A percentile compares a stretch with the other conserved stretches of the same genome.
phyloP scores from a whole-genome alignment of 2,888 invertebrate species.

The Ypsolopha sequella region DNA sequence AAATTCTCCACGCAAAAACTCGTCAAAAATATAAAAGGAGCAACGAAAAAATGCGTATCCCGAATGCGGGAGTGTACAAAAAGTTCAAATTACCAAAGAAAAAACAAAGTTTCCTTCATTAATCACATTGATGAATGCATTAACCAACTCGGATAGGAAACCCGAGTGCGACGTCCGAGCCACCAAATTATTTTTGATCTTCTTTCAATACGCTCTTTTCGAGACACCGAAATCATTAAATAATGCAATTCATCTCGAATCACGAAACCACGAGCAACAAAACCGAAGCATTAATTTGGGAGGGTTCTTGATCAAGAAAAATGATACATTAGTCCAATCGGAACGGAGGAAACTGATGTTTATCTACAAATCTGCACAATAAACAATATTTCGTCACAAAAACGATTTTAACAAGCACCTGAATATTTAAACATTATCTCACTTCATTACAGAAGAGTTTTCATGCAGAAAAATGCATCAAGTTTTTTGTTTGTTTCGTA shows the following conservation, averaged over 20 bases:
- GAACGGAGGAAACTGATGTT: neutral
- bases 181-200: conserved; percentile 25
- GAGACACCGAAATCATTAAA: conserved; percentile 32
- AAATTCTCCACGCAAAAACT: conserved; percentile 36
- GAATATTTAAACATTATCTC: conserved; percentile 1
- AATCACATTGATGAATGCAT: conserved; percentile 59
- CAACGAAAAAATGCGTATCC: conserved; percentile 2
- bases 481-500: neutral
- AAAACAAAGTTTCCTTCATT: conserved; percentile 32
- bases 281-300: conserved; percentile 13
- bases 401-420: neutral
- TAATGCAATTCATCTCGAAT: conserved; percentile 24
- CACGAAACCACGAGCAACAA: conserved; percentile 13
- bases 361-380: neutral
- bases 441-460: neutral
- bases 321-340: neutral
- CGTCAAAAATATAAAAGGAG: conserved; percentile 22
- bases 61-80: conserved; percentile 21
- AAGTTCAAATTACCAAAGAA: conserved; percentile 31
- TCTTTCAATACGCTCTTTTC: conserved; percentile 29
- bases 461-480: neutral
- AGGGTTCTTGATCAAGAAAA: neutral
- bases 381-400: neutral
- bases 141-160: conserved; percentile 11
- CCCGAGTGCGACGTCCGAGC: conserved; percentile 20